Evolutionary conservation across 2,888 invertebrate genomes (phyloP), one percentile per base, ranked within the genome.

Genomic region (Heliothis peltigera): DNA sequence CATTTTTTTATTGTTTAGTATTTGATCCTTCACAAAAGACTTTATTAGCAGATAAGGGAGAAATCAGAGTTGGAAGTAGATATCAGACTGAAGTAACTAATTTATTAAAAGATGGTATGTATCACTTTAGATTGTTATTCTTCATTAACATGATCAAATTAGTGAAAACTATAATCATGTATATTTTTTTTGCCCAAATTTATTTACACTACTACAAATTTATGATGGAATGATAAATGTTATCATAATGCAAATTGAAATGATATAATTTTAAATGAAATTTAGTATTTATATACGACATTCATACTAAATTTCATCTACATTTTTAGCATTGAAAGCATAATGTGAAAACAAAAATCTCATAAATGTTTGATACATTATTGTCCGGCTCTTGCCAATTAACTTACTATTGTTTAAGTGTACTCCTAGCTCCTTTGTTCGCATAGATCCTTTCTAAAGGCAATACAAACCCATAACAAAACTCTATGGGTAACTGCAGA

Each of bases 1-100:
- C 98, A 92, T 99, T 99, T 96, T 99, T 99, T 96, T 99, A 99
- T 96, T 99, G 99, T 93, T 96, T 99, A 94, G 99, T 99, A 86
- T 99, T 99, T 95, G 99, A 99, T 96, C 99, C 99, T 83, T 97
- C 98, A 94, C 99, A 99, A 96, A 99, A 99, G 96, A 99, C 99
- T 85, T 96, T 99, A 90, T 96, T 99, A 91, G 99, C 99, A 86
- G 99, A 99, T 95, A 99, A 99, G 96, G 99, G 98, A 90, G 98
- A 98, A 96, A 99, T 98, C 92, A 96, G 96, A 93, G 97, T 96
- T 91, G 99, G 99, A 87, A 98, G 97, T 91, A 97, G 98, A 95
- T 99, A 98, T 96, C 99, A 99, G 96, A 99, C 99, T 91, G 99
- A 99, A 93, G 96, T 98, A 89, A 96, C 97, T 89, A 96, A 97